Base-by-base conservation (phyloP, 53 echinoderm and acorn worm genomes). In the Mesocentrotus franciscanus region DNA sequence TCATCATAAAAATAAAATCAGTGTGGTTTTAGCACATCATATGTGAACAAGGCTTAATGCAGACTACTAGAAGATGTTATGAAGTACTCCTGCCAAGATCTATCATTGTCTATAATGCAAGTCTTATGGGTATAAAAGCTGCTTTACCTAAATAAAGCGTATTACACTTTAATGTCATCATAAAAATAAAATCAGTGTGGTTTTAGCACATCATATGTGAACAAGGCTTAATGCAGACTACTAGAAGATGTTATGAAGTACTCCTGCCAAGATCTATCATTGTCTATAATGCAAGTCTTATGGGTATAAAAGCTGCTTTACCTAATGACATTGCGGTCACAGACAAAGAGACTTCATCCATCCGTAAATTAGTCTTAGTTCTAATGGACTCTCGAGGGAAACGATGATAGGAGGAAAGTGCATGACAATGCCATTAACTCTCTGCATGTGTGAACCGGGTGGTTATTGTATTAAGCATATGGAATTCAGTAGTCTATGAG, bases 381-480 rank as follows among this genome's bases (percentile, higher is more conserved):
- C 11, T 81, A 81, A 81, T 81, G 81, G 81, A 81, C 39, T 78
- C 81, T 81, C 14, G 81, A 17, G 81, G 27, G 30, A 76, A 14
- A 30, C 76, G 33, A 76, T 27, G 33, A 42, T 17, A 39, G 81
- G 11, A 33, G 33, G 32, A 33, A 76, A 33, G 76, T 76, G 10
- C 76, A 75, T 29, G 76, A 13, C 68, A 24, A 20, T 68, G 26
- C 24, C 68, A 4, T 49, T 49, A 49, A 49, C 49, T 5, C 49
- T 49, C 49, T 49, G 49, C 2, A 49, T 49, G 5, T 49, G 49
- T 4, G 49, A 49, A 4, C 49, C 6, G 49, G 49, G 6, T 49
- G 49, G 49, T 49, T 49, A 49, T 49, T 49, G 49, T 49, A 49
- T 49, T 49, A 2, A 49, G 49, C 6, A 49, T 49, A 5, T 49